Evolutionary conservation across 2,797 vertebrate species (phyloP), one percentile per base, ranked within the genome.

Genomic region (Anableps anableps): DNA sequence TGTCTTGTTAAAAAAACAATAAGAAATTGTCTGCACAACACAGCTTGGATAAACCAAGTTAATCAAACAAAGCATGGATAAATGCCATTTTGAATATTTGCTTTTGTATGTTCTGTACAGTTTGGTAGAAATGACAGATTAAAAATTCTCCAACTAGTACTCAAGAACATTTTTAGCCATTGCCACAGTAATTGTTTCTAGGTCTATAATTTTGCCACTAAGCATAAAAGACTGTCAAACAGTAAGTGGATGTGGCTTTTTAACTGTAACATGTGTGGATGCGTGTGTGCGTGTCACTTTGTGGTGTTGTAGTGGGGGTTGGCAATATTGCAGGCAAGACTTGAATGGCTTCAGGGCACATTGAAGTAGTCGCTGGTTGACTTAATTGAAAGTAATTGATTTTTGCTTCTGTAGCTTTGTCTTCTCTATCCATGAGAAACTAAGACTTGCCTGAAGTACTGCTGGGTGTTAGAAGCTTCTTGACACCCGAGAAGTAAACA

Each of bases 301-400:
- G 81, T 74, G 80, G 76, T 77, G 68, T 68, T 74, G 74, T 75
- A 75, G 83, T 86, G 80, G 85, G 88, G 91, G 86, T 83, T 80
- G 80, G 80, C 76, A 77, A 80, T 81, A 88, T 85, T 74, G 82
- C 76, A 78, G 85, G 85, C 76, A 86, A 87, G 88, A 86, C 87
- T 90, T 86, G 80, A 81, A 85, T 88, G 85, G 88, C 92, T 90
- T 50, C 45, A 78, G 88, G 92, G 92, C 92, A 90, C 85, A 83
- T 83, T 91, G 87, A 87, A 88, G 86, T 87, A 89, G 74, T 94
- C 88, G 88, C 92, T 80, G 78, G 85, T 91, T 95, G 92, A 94
- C 90, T 93, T 95, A 94, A 95, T 94, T 93, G 88, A 91, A 93
- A 90, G 87, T 94, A 94, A 95, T 94, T 94, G 92, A 94, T 93